Conservation (phyloP, 2,797 vertebrate species). For the Liasis olivaceus region DNA sequence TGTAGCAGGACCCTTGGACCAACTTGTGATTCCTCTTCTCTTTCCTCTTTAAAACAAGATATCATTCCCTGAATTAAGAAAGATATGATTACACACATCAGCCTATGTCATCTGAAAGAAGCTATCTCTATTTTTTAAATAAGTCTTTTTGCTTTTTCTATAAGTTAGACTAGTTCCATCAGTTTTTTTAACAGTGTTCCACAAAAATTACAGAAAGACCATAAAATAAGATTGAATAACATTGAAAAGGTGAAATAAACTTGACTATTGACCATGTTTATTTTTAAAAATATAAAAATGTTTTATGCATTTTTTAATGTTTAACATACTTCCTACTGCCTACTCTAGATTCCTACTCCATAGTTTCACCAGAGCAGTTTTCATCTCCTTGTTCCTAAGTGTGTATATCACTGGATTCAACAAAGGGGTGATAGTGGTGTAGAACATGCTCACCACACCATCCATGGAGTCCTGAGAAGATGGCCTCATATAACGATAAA, state of each 20-base stretch:
- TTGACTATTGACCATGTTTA: not conserved
- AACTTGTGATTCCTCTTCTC: not conserved
- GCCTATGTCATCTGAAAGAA: too few species aligned
- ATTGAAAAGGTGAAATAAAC: not conserved
- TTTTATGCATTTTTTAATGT: too few species aligned
- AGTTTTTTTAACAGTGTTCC: not conserved
- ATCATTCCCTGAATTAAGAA: not conserved
- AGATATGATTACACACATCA: too few species aligned
- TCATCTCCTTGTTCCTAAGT: constrained; percentile 65
- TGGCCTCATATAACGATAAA: constrained; percentile 58
- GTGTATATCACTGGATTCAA: constrained; percentile 66
- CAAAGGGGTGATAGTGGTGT: constrained; percentile 61
- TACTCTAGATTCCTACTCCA: not conserved
- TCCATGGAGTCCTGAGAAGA: constrained; percentile 52
- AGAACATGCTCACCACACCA: constrained; percentile 59
- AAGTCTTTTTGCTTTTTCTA: not conserved
- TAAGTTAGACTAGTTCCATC: not conserved
- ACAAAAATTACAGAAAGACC: not conserved
- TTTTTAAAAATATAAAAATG: not conserved
- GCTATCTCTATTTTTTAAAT: too few species aligned
- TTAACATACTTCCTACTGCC: not conserved
- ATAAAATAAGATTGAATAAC: not conserved
- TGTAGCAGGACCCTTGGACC: not conserved
- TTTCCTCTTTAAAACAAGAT: not conserved
- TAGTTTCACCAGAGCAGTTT: constrained; percentile 44